These are phyloP conservation scores for Crocuta crocuta DNA, from an alignment of 2,113 vertebrate species.

Conservation along the genomic window DNA sequence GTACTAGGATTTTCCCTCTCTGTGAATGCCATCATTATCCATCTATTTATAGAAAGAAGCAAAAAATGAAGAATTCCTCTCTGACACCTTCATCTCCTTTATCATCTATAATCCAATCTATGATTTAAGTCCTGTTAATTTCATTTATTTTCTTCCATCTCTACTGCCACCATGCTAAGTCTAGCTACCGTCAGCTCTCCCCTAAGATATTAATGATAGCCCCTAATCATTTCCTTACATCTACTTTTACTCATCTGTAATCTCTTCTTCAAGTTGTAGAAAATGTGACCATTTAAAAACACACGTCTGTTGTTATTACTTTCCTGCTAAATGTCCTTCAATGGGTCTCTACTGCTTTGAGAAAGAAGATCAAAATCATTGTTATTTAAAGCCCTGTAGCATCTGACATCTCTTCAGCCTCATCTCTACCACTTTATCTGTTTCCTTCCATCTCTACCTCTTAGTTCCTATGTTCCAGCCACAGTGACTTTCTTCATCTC, in stretches of 20 bases:
- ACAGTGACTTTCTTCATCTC: not conserved
- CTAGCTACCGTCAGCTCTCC: not conserved
- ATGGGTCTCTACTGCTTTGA: not conserved
- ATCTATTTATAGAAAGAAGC: not conserved
- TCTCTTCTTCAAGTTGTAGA: not conserved
- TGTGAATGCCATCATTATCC: not conserved
- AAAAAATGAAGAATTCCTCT: not conserved
- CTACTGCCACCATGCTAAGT: not conserved
- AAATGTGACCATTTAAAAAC: not conserved
- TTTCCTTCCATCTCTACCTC: not conserved
- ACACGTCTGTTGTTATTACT: not conserved
- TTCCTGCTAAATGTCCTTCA: not conserved
- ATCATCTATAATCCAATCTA: not conserved
- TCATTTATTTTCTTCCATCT: not conserved
- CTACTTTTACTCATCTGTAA: not conserved
- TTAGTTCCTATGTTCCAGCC: not conserved
- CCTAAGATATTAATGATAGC: not conserved
- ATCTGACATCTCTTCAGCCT: not conserved
- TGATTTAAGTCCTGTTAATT: not conserved
- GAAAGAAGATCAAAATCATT: not conserved
- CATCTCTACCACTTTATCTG: not conserved
- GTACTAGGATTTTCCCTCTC: not conserved
- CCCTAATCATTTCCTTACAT: too few species aligned
- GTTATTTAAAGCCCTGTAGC: not conserved
- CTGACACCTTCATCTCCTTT: not conserved